Conservation (phyloP, 2,797 vertebrate genomes). For the Paguma larvata region DNA sequence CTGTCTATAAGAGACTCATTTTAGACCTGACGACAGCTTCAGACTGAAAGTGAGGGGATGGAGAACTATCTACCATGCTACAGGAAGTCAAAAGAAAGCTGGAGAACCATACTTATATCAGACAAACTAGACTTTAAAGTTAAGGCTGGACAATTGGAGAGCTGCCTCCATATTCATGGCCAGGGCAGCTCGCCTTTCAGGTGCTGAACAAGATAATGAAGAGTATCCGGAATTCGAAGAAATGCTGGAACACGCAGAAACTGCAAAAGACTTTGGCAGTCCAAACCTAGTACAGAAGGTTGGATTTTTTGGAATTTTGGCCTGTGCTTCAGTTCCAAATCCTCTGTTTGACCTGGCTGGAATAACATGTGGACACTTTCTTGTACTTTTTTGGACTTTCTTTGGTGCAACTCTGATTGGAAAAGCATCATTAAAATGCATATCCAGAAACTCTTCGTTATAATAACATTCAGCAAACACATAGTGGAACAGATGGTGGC, state of each 20-base stretch:
- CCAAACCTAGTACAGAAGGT: too few species aligned
- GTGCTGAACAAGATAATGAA: slow-evolving; percentile 97
- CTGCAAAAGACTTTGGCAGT: slow-evolving; percentile 90
- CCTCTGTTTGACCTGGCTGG: slow-evolving; percentile 99
- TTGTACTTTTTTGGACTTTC: slow-evolving; percentile 99
- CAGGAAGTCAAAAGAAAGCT: too few species aligned
- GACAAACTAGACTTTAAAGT: too few species aligned
- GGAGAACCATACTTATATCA: too few species aligned
- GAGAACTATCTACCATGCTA: too few species aligned
- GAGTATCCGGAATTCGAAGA: slow-evolving; percentile 99
- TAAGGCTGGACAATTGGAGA: slow-evolving; percentile 92
- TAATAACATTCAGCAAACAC: too few species aligned
- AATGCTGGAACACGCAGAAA: slow-evolving; percentile 97
- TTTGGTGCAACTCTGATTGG: slow-evolving; percentile 99
- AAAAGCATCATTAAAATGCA: slow-evolving; percentile 99
- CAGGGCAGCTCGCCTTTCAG: slow-evolving; percentile 96
- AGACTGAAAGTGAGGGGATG: too few species aligned
- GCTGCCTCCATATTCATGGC: slow-evolving; percentile 99
- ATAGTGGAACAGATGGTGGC: too few species aligned
- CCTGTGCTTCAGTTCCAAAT: slow-evolving; percentile 91
- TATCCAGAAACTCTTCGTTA: slow-evolving; percentile 90
- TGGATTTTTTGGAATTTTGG: too few species aligned
- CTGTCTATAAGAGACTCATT: too few species aligned
- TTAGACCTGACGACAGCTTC: too few species aligned
- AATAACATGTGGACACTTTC: slow-evolving; percentile 98